phyloP scores from a whole-genome alignment of 2,797 vertebrate genomes.

The Vireo griseus region DNA sequence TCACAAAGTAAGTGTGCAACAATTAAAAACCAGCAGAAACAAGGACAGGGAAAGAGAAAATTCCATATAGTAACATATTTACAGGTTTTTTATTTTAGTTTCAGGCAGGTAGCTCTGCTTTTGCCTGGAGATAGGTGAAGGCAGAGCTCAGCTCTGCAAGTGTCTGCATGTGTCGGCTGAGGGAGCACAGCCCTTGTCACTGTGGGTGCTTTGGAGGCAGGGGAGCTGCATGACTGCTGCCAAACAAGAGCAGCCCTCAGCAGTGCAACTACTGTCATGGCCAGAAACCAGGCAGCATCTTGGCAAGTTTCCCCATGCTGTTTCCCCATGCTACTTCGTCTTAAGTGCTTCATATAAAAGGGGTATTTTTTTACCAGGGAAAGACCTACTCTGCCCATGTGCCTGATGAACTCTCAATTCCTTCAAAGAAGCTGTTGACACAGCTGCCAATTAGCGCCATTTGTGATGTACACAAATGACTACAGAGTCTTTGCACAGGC shows the following conservation, averaged over 20 bases:
- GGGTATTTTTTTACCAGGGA: background rate
- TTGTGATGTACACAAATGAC: conserved; percentile 21
- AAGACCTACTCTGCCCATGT: background rate
- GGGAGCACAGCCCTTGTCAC: background rate
- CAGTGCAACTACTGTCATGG: background rate
- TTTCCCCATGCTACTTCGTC: background rate
- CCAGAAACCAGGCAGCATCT: conserved; percentile 4
- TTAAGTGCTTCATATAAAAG: conserved; percentile 13
- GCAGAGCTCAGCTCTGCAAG: background rate
- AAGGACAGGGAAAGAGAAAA: background rate
- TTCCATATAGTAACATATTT: background rate
- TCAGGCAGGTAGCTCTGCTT: background rate
- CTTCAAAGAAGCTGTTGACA: conserved; percentile 39
- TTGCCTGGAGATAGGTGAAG: background rate
- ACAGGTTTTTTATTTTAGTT: background rate
- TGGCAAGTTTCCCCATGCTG: background rate
- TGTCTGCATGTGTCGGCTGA: background rate
- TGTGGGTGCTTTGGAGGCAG: background rate
- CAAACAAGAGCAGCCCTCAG: fast-evolving
- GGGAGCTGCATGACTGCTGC: fast-evolving
- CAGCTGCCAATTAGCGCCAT: conserved; percentile 26
- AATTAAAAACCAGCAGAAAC: background rate
- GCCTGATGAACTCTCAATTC: background rate
- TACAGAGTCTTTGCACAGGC: background rate
- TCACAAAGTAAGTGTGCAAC: background rate